Base-by-base conservation (phyloP, 2,888 invertebrate species). In the Hirtodrosophila cameraria region DNA sequence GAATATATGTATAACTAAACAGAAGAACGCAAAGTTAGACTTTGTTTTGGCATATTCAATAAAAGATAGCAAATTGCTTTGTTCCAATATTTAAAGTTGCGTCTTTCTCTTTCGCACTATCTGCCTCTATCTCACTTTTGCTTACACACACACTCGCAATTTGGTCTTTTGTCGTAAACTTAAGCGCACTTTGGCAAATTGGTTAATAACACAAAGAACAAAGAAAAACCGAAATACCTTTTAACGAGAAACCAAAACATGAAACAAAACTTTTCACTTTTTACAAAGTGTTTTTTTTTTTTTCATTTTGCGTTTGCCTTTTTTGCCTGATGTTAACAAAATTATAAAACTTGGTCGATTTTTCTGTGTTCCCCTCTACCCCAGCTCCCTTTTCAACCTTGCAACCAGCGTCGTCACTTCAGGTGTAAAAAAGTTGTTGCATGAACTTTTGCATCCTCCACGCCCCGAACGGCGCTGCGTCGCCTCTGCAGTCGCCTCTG, bases 171-270 rank as follows among this genome's bases (percentile, higher is more conserved):
- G 72, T 72, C 62, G 48, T 36, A 64, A 80, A 80, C 76, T 80
- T 80, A 71, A 86, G 58, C 69, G 72, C 84, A 83, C 86, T 86
- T 83, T 80, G 59, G 64, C 64, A 80, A 86, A 83, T 86, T 86
- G 84, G 73, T 84, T 72, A 80, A 80, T 73, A 76, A 65, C 63
- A 76, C 63, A 76, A 63, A 84, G 41, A 54, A 53, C 57, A 67
- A 68, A 62, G 57, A 57, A 60, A 46, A 57, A 65, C 65, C 53
- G 23, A 75, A 75, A 71, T 53, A 75, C 66, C 81, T 75, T 76
- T 65, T 62, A 67, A 71, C 69, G 53, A 60, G 68, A 63, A 68
- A 81, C 63, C 64, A 71, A 75, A 79, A 78, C 63, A 71, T 68
- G 76, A 75, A 82, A 62, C 72, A 49, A 80, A 69, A 79, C 77